Percentiles rank a stretch among this genome's conserved stretches.
Evolutionary conservation across 2,797 vertebrate genomes (phyloP).

Genomic region (Pangasius larnaudii): DNA sequence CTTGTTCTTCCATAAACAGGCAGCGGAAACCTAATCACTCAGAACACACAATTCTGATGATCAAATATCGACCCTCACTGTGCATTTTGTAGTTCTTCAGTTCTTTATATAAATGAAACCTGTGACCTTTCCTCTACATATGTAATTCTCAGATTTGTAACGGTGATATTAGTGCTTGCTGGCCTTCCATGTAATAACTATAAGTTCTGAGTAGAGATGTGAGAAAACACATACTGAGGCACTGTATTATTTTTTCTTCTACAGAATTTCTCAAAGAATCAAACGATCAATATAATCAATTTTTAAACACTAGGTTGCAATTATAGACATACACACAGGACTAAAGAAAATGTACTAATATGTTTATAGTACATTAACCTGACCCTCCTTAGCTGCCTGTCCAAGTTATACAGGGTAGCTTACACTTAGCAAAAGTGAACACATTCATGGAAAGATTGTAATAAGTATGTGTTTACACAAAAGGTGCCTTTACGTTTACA

Average conservation of each 20-base stretch:
- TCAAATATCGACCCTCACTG: slow-evolving; percentile 23
- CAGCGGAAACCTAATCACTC: slow-evolving; percentile 17
- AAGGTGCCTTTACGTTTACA: not conserved
- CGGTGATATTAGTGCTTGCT: slow-evolving; percentile 8
- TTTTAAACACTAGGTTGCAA: not conserved
- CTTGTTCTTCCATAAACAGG: slow-evolving; percentile 44
- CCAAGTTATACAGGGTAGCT: not conserved
- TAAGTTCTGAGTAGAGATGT: not conserved
- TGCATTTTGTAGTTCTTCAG: not conserved
- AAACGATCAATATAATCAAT: not conserved
- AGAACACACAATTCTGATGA: slow-evolving; percentile 25
- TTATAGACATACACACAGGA: not conserved
- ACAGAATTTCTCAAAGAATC: not conserved
- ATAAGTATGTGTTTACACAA: not conserved
- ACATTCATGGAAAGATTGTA: not conserved
- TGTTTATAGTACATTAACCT: not conserved
- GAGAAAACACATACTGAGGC: not conserved
- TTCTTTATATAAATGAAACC: slow-evolving; percentile 19
- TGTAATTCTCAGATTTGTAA: slow-evolving; percentile 1
- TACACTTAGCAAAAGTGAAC: not conserved
- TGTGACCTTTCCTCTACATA: slow-evolving; percentile 19
- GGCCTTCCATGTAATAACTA: not conserved
- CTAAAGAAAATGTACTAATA: not conserved
- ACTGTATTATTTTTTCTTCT: not conserved
- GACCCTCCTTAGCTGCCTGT: not conserved